phyloP scores from a whole-genome alignment of 2,113 vertebrate genomes.

The Hypocryptadius cinnamomeus region DNA sequence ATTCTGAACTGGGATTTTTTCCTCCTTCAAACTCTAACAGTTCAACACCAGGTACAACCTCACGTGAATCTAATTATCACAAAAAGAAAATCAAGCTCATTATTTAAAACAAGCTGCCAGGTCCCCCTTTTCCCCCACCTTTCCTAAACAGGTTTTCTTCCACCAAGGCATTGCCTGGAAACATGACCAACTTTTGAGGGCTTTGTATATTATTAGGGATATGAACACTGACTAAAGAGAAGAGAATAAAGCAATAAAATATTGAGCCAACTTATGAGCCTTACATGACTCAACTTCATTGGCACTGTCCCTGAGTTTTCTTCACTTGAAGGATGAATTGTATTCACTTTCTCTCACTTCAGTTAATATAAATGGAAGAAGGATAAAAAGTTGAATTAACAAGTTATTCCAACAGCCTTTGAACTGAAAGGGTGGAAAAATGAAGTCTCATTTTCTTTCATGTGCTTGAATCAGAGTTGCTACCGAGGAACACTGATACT shows the following conservation, averaged over 20 bases:
- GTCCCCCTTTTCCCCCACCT: accelerated
- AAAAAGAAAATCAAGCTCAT: not conserved
- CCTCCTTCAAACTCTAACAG: not conserved
- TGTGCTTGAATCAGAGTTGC: not conserved
- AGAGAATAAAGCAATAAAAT: not conserved
- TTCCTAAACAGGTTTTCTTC: not conserved
- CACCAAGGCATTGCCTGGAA: not conserved
- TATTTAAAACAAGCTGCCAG: not conserved
- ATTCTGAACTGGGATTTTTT: not conserved
- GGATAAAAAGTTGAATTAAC: not conserved
- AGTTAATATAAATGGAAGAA: not conserved
- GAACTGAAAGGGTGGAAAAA: not conserved
- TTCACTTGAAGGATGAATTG: not conserved
- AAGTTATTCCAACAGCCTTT: not conserved
- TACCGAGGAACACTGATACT: not conserved
- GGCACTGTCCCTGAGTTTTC: not conserved
- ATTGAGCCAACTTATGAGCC: not conserved
- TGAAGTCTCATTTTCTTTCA: not conserved
- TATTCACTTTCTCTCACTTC: not conserved
- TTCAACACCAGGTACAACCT: not conserved
- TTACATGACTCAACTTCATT: not conserved
- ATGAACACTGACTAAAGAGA: not conserved
- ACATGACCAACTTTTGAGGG: not conserved
- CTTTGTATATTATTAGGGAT: not conserved
- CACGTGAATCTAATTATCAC: not conserved